phyloP scores from a whole-genome alignment of 2,113 vertebrate species.

The Candoia aspera region DNA sequence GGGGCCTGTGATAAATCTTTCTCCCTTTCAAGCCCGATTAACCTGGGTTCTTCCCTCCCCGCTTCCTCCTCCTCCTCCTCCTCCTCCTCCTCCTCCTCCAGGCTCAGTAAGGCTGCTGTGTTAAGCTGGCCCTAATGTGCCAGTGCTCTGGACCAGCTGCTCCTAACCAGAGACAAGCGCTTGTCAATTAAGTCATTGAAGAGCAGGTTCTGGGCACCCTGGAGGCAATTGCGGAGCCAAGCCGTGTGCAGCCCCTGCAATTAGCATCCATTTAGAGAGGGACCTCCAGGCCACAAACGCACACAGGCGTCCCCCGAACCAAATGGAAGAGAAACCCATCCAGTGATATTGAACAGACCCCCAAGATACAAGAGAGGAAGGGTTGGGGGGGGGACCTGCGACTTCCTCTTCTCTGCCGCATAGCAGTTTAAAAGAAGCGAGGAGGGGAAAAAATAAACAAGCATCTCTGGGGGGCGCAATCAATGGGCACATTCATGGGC shows the following conservation, averaged over 20 bases:
- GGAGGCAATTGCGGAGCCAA: slow-evolving; percentile 83
- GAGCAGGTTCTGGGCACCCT: slow-evolving; percentile 91
- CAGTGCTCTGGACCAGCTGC: slow-evolving; percentile 97
- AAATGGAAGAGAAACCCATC: slow-evolving; percentile 8
- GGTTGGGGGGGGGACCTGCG: slow-evolving; percentile 33
- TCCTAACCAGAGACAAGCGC: slow-evolving; percentile 99
- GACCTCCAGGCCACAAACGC: slow-evolving; percentile 91
- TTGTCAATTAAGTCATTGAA: slow-evolving; percentile 99
- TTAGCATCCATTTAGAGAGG: slow-evolving; percentile 94
- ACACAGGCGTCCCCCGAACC: slow-evolving; percentile 63
- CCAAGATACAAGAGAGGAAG: slow-evolving; percentile 70
- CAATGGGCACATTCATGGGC: slow-evolving; percentile 82
- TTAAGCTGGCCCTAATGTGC: slow-evolving; percentile 97
- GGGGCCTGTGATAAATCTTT: slow-evolving; percentile 97
- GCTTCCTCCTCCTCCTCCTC: slow-evolving; percentile 76
- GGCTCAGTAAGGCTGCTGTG: slow-evolving; percentile 87
- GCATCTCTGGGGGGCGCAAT: slow-evolving; percentile 66
- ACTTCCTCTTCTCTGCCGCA: slow-evolving; percentile 42
- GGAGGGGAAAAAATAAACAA: neutral
- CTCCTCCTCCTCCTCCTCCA: slow-evolving; percentile 85
- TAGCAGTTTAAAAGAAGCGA: slow-evolving; percentile 45
- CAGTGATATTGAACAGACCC: slow-evolving; percentile 79
- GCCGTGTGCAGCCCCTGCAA: slow-evolving; percentile 93
- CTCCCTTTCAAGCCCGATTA: slow-evolving; percentile 91
- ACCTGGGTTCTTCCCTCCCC: slow-evolving; percentile 26